These are phyloP conservation scores for Champsocephalus esox DNA, from an alignment of 2,797 vertebrate species.

Conservation along the genomic window DNA sequence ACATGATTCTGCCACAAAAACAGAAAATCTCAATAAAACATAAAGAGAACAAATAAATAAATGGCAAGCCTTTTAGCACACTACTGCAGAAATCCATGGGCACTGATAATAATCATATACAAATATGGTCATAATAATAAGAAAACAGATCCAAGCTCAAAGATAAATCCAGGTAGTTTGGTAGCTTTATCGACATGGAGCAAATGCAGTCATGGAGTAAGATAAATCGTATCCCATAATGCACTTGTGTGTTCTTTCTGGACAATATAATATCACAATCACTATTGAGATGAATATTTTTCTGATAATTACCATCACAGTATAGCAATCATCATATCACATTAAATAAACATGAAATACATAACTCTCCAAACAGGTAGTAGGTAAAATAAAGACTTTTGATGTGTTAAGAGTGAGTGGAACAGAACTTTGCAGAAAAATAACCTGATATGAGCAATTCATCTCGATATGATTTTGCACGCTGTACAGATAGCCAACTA, in stretches of 20 bases:
- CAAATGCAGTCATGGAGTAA: neutral
- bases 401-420: neutral
- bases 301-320: neutral
- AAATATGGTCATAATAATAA: conserved; percentile 2
- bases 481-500: conserved; percentile 15
- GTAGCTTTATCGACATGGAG: neutral
- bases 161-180: conserved; percentile 1
- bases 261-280: neutral
- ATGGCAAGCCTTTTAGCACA: conserved; percentile 6
- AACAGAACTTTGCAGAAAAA: neutral
- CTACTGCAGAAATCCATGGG: conserved; percentile 2
- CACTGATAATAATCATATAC: neutral
- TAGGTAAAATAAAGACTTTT: neutral
- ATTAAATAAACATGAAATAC: conserved; percentile 13
- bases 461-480: neutral
- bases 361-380: neutral
- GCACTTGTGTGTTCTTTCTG: neutral
- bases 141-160: conserved; percentile 16
- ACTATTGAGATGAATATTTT: conserved; percentile 2
- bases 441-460: neutral
- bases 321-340: conserved; percentile 1
- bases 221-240: neutral
- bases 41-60: neutral
- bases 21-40: conserved; percentile 4
- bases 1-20: conserved; percentile 25